A percentile compares a stretch with the other conserved stretches of the same genome.
Evolutionary conservation across 2,888 invertebrate species (phyloP).

Genomic region (Graphium colonna): DNA sequence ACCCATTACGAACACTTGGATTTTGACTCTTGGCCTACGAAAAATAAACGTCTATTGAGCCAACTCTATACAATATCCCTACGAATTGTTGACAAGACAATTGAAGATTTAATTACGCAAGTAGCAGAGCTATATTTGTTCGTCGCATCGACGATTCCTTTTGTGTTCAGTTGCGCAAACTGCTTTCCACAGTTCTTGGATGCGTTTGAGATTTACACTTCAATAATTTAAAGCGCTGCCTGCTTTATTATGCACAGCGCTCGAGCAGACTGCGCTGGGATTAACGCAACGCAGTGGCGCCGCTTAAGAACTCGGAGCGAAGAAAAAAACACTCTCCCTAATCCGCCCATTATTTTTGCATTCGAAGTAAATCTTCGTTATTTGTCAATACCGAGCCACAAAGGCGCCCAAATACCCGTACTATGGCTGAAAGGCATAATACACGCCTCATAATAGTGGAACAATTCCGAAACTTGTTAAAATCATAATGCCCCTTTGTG

Average conservation of each 20-base stretch:
- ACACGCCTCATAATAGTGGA: constrained; percentile 74
- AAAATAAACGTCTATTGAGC: too few relatives aligned
- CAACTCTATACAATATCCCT: too few relatives aligned
- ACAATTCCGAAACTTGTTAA: constrained; percentile 77
- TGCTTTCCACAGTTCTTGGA: constrained; percentile 49
- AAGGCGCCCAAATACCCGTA: constrained; percentile 76
- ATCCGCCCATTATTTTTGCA: constrained; percentile 73
- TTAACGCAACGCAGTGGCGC: constrained; percentile 75
- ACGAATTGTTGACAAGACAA: constrained; percentile 23
- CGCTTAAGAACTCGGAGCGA: constrained; percentile 49
- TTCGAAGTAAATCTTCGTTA: constrained; percentile 74
- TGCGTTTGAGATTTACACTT: constrained; percentile 62
- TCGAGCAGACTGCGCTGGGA: constrained; percentile 42
- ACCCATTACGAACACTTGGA: constrained; percentile 51
- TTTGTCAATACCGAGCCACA: constrained; percentile 79
- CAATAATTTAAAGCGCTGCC: constrained; percentile 59
- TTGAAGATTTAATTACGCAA: constrained; percentile 32
- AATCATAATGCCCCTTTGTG: constrained; percentile 77
- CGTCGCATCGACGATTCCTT: constrained; percentile 44
- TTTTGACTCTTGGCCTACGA: constrained; percentile 47
- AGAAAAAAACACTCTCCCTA: constrained; percentile 52
- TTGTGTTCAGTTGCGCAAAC: constrained; percentile 60
- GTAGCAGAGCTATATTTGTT: constrained; percentile 9
- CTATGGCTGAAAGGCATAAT: constrained; percentile 72
- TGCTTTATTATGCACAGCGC: constrained; percentile 46